phyloP scores from a whole-genome alignment of 2,888 invertebrate genomes.

The Polyommatus icarus region DNA sequence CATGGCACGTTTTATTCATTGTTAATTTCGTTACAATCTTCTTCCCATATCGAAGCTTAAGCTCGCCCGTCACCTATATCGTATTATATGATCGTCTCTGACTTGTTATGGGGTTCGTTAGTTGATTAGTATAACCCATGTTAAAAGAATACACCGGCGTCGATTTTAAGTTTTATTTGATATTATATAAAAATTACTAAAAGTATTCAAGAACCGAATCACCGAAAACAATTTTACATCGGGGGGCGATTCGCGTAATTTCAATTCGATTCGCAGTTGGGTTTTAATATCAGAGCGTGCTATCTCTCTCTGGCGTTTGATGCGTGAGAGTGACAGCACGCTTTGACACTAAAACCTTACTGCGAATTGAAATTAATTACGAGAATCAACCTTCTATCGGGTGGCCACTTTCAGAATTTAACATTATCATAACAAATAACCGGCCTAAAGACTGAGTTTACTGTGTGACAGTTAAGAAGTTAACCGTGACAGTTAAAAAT shows the following conservation, averaged over 20 bases:
- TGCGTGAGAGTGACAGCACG: not conserved
- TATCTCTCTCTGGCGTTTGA: not conserved
- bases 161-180: conserved; percentile 78
- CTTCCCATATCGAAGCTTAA: conserved; percentile 57
- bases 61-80: conserved; percentile 62
- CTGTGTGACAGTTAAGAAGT: conserved; percentile 15
- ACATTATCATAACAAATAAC: not conserved
- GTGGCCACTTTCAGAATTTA: not conserved
- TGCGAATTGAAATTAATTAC: not conserved
- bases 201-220: conserved; percentile 72
- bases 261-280: not conserved
- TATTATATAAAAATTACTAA: conserved; percentile 71
- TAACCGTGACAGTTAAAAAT: conserved; percentile 20
- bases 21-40: conserved; percentile 40
- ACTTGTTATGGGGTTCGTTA: conserved; percentile 60
- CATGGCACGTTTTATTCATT: conserved; percentile 53
- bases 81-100: conserved; percentile 42
- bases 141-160: conserved; percentile 79
- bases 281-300: not conserved
- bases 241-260: not conserved
- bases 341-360: not conserved
- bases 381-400: not conserved
- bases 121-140: conserved; percentile 77
- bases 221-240: conserved; percentile 54
- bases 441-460: not conserved